phyloP scores from a whole-genome alignment of 2,113 vertebrate species.

The Hepsetus odoe region DNA sequence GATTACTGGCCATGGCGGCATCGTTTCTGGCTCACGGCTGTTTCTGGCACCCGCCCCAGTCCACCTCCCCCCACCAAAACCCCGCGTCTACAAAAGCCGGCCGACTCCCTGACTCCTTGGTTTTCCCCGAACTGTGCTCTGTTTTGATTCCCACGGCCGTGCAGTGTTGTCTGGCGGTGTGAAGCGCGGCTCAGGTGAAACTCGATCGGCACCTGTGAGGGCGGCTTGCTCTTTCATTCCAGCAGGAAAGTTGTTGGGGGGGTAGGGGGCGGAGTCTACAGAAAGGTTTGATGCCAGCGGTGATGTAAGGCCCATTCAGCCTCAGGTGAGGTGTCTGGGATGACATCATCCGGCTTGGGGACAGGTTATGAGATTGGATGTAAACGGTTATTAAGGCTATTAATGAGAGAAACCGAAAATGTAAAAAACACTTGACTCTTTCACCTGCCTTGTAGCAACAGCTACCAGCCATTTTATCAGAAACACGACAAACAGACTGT shows the following conservation, averaged over 20 bases:
- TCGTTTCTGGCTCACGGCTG: slow-evolving; percentile 15
- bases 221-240: slow-evolving; percentile 3
- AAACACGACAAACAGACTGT: too few species aligned
- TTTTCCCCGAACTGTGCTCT: slow-evolving; percentile 5
- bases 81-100: slow-evolving; percentile 1
- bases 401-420: not conserved
- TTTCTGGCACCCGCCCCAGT: slow-evolving; percentile 10
- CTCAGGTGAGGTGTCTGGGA: not conserved
- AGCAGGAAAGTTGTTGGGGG: not conserved
- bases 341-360: slow-evolving; percentile 36
- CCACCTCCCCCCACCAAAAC: not conserved
- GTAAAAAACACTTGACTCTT: not conserved
- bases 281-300: not conserved
- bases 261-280: not conserved
- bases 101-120: slow-evolving; percentile 1
- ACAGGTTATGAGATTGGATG: not conserved
- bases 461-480: too few species aligned
- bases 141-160: slow-evolving; percentile 42
- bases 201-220: slow-evolving; percentile 38
- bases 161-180: slow-evolving; percentile 28
- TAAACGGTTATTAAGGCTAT: not conserved
- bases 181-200: slow-evolving; percentile 40
- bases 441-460: too few species aligned
- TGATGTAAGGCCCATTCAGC: slow-evolving; percentile 34
- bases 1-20: slow-evolving; percentile 35